Base-by-base conservation (phyloP, 2,888 invertebrate genomes). In the Archips xylosteana region DNA sequence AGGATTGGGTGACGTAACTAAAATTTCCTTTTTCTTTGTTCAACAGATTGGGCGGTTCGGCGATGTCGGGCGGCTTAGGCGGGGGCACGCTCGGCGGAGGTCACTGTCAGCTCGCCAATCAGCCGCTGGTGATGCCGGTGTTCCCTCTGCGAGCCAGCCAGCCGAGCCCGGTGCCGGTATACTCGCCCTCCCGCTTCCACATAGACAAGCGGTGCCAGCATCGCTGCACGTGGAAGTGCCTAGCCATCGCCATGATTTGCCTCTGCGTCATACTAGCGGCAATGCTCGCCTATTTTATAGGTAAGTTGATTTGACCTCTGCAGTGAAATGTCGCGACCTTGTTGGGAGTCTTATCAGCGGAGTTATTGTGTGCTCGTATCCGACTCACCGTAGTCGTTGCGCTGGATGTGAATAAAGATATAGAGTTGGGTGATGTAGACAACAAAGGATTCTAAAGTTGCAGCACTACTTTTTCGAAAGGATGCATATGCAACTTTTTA, bases 211-310 rank as follows among this genome's bases (percentile, higher is more conserved):
- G 98, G 82, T 98, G 98, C 95, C 97, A 97, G 91, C 98, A 98
- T 92, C 96, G 98, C 82, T 99, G 99, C 95, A 98, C 98, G 89
- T 99, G 99, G 99, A 98, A 98, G 95, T 99, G 98, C 93, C 97
- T 98, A 90, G 98, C 98, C 92, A 98, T 99, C 91, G 97, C 97
- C 85, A 97, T 99, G 94, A 98, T 99, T 91, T 96, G 98, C 89
- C 95, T 99, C 85, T 97, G 97, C 87, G 97, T 98, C 87, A 97
- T 97, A 85, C 96, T 99, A 87, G 97, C 98, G 85, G 98, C 98
- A 81, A 98, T 98, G 96, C 96, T 98, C 91, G 97, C 98, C 84
- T 99, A 98, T 95, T 98, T 99, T 95, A 98, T 98, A 95, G 97
- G 98, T 98, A 95, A 96, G 96, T 63, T 73, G 63, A 63, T 67